Evolutionary conservation across 2,113 vertebrate species (phyloP), one percentile per base, ranked within the genome.

Genomic region (Merops nubicus): DNA sequence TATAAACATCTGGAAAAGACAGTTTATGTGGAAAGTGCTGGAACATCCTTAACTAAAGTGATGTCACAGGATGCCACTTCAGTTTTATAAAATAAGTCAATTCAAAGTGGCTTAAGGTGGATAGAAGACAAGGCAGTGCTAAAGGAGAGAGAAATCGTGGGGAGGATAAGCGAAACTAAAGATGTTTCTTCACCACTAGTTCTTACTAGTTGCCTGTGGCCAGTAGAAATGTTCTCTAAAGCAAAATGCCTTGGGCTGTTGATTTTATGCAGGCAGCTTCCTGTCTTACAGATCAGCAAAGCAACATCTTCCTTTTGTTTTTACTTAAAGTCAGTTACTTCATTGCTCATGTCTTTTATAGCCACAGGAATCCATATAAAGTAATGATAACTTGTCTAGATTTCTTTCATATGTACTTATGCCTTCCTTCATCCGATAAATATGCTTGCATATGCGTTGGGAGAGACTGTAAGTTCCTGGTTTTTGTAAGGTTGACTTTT

Each of bases 221-320:
- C 28, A 50, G 31, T 50, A 73, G 82, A 89, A 85, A 59, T 40
- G 17, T 93, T 84, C 36, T 92, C 7, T 94, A 57, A 95, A 81
- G 56, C 15, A 81, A 89, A 94, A 85, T 81, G 60, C 17, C 36
- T 43, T 77, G 38, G 11, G 17, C 67, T 47, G 28, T 65, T 93
- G 42, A 60, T 80, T 96, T 93, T 92, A 22, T 70, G 78, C 42
- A 96, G 81, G 53, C 38, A 85, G 4, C 22, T 62, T 95, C 90
- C 88, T 36, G 3, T 45, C 69, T 60, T 65, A 45, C 6, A 65
- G 26, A 62, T 63, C 19, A 84, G 28, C 31, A 89, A 85, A 89
- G 31, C 25, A 69, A 8, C 64, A 57, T 9, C 33, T 89, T 73
- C 21, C 4, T 90, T 94, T 54, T 88, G 29, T 45, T 59, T 42